Evolutionary conservation across 1,140 invertebrate species (phyloP), one percentile per base, ranked within the genome.

Genomic region (Sycophila sp.): DNA sequence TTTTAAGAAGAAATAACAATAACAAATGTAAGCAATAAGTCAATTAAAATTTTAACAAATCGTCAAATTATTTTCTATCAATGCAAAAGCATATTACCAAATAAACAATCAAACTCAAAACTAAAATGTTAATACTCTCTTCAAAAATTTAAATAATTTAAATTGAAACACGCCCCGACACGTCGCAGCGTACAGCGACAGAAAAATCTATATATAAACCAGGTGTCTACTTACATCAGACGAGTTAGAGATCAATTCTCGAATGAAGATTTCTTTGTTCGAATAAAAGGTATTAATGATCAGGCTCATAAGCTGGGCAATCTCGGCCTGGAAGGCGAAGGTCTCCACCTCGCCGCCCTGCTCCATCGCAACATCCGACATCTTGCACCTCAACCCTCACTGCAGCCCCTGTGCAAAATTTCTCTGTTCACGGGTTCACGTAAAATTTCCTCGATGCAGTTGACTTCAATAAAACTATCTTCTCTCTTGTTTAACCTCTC

Each of bases 271-370:
- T 89, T 99, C 98, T 88, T 99, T 99, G 89, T 99, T 99, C 0
- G 96, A 98, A 83, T 99, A 99, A 87, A 99, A 99, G 45, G 98
- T 99, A 90, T 99, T 99, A 91, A 99, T 99, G 89, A 99, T 99
- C 82, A 96, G 84, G 75, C 90, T 92, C 94, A 96, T 95, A 78
- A 95, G 87, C 87, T 93, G 92, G 72, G 94, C 94, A 77, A 95
- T 95, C 84, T 96, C 94, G 19, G 94, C 94, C 85, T 96, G 94
- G 79, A 95, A 95, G 71, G 88, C 89, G 71, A 90, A 90, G 71
- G 89, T 90, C 78, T 91, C 89, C 19, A 89, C 87, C 45, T 86
- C 85, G 4, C 78, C 83, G 51, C 64, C 13, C 11, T 84, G 80
- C 65, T 83, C 84, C 75, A 85, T 82, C 77, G 87, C 87, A 81